Conservation (phyloP, 2,113 vertebrate species). For the Bos indicus region DNA sequence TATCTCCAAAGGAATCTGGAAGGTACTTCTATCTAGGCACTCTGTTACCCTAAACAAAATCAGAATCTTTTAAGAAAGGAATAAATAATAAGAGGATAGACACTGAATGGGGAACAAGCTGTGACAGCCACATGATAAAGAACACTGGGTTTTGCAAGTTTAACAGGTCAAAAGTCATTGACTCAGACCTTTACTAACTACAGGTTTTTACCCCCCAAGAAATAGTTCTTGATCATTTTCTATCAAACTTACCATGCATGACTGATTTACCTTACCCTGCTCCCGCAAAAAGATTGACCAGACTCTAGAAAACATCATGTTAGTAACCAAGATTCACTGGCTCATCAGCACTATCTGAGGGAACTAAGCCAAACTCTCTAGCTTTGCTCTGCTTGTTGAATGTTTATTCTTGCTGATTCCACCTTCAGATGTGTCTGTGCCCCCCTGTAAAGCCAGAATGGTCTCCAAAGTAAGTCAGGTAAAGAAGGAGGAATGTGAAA, state of each 20-base stretch:
- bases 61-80: not conserved
- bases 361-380: not conserved
- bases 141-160: not conserved
- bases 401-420: not conserved
- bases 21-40: not conserved
- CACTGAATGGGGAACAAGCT: not conserved
- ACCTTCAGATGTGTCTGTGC: not conserved
- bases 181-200: not conserved
- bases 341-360: not conserved
- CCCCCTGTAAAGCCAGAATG: not conserved
- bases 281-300: not conserved
- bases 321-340: not conserved
- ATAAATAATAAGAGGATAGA: not conserved
- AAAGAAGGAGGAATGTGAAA: not conserved
- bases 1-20: not conserved
- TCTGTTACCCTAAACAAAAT: not conserved
- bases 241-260: not conserved
- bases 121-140: not conserved
- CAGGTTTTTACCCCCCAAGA: not conserved
- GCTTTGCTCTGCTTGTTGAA: not conserved
- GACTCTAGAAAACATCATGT: not conserved
- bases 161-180: not conserved
- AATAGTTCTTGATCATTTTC: not conserved
- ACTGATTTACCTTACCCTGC: not conserved
- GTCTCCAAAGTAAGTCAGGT: not conserved